Base-by-base conservation (phyloP, 2,113 vertebrate species). In the Corythornis madagascariensis region DNA sequence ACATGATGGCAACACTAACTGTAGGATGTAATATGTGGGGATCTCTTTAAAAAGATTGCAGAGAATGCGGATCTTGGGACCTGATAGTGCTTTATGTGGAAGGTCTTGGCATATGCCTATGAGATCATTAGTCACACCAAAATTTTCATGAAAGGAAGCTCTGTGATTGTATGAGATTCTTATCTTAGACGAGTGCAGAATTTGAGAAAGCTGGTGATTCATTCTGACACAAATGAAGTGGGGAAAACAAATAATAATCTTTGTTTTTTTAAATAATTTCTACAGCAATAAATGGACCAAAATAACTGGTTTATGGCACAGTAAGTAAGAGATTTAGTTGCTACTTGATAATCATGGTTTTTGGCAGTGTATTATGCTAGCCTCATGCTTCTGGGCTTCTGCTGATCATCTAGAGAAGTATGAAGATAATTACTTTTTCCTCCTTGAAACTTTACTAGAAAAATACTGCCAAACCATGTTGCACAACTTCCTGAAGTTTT, bases 371-470 rank as follows among this genome's bases (percentile, higher is more conserved):
- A 24, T 52, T 78, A 57, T 11, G 2, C 16, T 60, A 69, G 19
- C 8, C 38, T 85, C n/a, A 42, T 76, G 45, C 63, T 90, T 89
- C 29, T 91, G 29, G 59, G 67, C 16, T 79, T 85, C 42, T 90
- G 75, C 35, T 76, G 38, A 73, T 91, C 35, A 61, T 52, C n/a
- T 55, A 73, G 33, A 93, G 35, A 69, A 57, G 45, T 48, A 69
- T 13, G 24, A 90, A 93, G 79, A 90, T 67, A 88, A 92, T 79
- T 75, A 60, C 20, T 73, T 89, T 89, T 64, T 76, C n/a, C 15
- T 90, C 26, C 64, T 83, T 83, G 75, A 90, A 69, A 16, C 28
- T 90, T 67, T 63, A 25, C 21, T 70, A 59, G 47, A 71, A 88
- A 86, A 86, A 38, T 55, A 9, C 80, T 86, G 56, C 69, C 77